Evolutionary conservation across 1,140 invertebrate genomes (phyloP).

Genomic region (Polypedilum vanderplanki): DNA sequence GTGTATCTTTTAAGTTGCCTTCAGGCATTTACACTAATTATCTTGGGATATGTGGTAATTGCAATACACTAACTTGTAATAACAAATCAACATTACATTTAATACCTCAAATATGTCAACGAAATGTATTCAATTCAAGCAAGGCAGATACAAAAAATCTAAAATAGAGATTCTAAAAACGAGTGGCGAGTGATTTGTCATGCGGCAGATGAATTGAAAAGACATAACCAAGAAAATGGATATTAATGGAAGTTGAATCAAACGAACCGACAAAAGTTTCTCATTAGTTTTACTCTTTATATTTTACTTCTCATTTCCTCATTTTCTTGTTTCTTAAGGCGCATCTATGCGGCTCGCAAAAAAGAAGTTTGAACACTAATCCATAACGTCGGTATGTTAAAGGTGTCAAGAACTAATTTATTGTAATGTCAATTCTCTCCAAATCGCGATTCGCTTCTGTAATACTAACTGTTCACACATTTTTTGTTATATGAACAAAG

Average conservation of each 20-base stretch:
- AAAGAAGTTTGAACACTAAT: conserved; percentile 21
- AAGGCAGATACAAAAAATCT: too few species aligned
- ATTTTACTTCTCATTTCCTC: too few species aligned
- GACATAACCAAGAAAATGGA: background rate
- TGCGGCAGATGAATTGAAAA: background rate
- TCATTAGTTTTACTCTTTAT: background rate
- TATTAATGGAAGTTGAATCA: background rate
- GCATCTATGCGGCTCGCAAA: background rate
- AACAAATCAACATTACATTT: background rate
- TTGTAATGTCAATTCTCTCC: conserved; percentile 22
- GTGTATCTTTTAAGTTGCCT: too few species aligned
- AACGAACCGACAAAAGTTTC: background rate
- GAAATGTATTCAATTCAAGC: background rate
- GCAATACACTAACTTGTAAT: background rate
- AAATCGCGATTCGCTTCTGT: background rate
- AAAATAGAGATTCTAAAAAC: too few species aligned
- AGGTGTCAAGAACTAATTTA: conserved; percentile 26
- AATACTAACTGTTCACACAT: background rate
- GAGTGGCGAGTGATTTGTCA: background rate
- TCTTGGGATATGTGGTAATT: background rate
- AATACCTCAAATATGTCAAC: background rate
- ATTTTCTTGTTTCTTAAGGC: background rate
- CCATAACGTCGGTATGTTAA: background rate
- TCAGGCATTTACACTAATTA: too few species aligned
- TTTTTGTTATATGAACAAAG: background rate